These are phyloP conservation scores for Oncorhynchus tshawytscha DNA, from an alignment of 2,113 vertebrate genomes.

Conservation along the genomic window DNA sequence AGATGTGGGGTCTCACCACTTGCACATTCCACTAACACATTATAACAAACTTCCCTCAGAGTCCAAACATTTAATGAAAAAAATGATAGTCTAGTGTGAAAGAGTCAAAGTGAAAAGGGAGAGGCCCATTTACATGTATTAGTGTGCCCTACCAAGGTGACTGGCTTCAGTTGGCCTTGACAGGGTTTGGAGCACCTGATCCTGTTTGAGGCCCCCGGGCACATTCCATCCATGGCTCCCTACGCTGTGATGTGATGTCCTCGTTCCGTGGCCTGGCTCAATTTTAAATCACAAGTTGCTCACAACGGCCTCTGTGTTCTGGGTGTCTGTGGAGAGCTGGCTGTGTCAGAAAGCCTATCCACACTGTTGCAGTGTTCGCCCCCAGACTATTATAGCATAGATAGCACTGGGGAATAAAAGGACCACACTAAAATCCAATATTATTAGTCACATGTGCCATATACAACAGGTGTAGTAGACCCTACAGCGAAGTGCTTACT, in stretches of 20 bases:
- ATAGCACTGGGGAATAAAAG: background rate
- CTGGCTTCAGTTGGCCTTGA: constrained; percentile 55
- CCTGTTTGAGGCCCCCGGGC: constrained; percentile 57
- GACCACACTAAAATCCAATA: too few relatives aligned
- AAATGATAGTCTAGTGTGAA: background rate
- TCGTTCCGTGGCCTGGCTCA: constrained; percentile 46
- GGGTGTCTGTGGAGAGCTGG: constrained; percentile 29
- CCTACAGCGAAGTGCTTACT: too few relatives aligned
- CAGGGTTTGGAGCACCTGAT: constrained; percentile 61
- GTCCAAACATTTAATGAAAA: background rate
- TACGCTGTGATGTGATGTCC: constrained; percentile 45
- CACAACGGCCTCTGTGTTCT: constrained; percentile 38
- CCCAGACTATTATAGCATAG: constrained; percentile 30
- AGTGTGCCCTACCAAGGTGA: constrained; percentile 7
- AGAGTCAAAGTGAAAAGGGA: too few relatives aligned
- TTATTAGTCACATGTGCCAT: too few relatives aligned
- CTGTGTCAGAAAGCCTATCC: constrained; percentile 28
- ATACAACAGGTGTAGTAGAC: too few relatives aligned
- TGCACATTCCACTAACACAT: background rate
- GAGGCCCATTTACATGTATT: background rate
- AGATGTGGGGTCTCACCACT: background rate
- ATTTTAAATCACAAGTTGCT: constrained; percentile 48
- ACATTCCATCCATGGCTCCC: constrained; percentile 48
- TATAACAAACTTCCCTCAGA: background rate
- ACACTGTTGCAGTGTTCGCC: constrained; percentile 25